A percentile compares a stretch with the other conserved stretches of the same genome.
These are phyloP conservation scores for Argopecten irradians DNA, from an alignment of 1,140 invertebrate species.

Conservation along the genomic window DNA sequence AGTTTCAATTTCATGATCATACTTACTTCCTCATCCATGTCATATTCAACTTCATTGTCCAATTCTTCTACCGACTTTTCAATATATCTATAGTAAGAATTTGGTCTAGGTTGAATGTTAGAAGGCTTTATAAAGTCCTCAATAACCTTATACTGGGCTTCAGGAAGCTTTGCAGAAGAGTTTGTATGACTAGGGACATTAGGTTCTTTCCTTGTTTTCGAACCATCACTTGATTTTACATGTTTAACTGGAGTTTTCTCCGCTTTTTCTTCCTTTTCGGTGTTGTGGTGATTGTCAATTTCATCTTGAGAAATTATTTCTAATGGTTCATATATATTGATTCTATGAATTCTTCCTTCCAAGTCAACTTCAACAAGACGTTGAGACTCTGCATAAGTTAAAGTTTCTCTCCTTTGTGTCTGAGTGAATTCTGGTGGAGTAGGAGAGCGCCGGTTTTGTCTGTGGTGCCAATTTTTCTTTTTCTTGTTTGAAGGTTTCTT, in stretches of 20 bases:
- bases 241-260: conserved; percentile 70
- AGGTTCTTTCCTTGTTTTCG: conserved; percentile 70
- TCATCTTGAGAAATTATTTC: conserved; percentile 77
- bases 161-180: conserved; percentile 82
- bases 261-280: conserved; percentile 74
- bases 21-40: conserved; percentile 93
- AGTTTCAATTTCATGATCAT: background rate
- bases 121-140: conserved; percentile 85
- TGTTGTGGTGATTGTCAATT: conserved; percentile 75
- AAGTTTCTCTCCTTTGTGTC: conserved; percentile 71
- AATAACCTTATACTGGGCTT: conserved; percentile 88
- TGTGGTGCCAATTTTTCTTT: conserved; percentile 70
- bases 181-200: conserved; percentile 53
- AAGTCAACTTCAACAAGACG: conserved; percentile 90
- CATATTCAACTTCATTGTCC: conserved; percentile 96
- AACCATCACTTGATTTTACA: conserved; percentile 61
- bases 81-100: conserved; percentile 91
- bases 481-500: conserved; percentile 62
- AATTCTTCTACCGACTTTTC: conserved; percentile 96
- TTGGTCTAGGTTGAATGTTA: conserved; percentile 87
- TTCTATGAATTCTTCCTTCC: conserved; percentile 81
- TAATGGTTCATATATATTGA: conserved; percentile 79
- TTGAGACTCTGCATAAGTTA: conserved; percentile 88
- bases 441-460: conserved; percentile 71
- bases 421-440: conserved; percentile 75